Percentiles rank a stretch among this genome's conserved stretches.
Conservation (phyloP, 2,888 invertebrate genomes). For the Erebia epiphron region DNA sequence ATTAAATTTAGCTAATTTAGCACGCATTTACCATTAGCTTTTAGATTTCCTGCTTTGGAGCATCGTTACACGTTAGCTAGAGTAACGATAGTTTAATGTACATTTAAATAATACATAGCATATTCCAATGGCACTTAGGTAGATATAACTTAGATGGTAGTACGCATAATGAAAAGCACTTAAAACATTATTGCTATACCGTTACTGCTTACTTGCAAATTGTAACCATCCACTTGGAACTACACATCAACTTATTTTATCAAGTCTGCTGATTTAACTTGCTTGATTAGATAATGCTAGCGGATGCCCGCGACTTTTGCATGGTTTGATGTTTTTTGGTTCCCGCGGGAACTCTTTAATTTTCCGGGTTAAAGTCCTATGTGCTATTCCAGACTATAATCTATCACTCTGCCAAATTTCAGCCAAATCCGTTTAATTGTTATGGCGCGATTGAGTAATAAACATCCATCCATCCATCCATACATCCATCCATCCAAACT, state of each 20-base stretch:
- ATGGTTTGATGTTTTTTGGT: too few relatives aligned
- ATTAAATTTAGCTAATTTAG: neutral
- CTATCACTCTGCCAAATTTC: too few relatives aligned
- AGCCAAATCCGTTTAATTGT: too few relatives aligned
- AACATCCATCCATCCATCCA: too few relatives aligned
- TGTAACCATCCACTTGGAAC: constrained; percentile 25
- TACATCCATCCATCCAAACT: too few relatives aligned
- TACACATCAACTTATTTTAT: constrained; percentile 2
- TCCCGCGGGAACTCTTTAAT: too few relatives aligned
- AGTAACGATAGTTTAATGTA: constrained; percentile 14
- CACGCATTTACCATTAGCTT: constrained; percentile 18
- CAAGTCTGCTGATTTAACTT: constrained; percentile 5
- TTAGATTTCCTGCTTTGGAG: constrained; percentile 16
- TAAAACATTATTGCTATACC: constrained; percentile 29
- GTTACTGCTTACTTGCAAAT: constrained; percentile 21
- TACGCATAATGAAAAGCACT: constrained; percentile 35
- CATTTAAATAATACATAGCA: constrained; percentile 19
- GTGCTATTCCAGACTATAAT: too few relatives aligned
- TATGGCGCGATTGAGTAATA: too few relatives aligned
- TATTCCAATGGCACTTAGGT: constrained; percentile 27
- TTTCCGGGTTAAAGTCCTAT: too few relatives aligned
- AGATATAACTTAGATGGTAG: constrained; percentile 27
- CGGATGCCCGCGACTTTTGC: too few relatives aligned
- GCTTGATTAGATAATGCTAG: neutral
- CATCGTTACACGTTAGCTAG: neutral